A percentile compares a stretch with the other conserved stretches of the same genome.
Conservation (phyloP, 2,797 vertebrate species). For the Rhinoraja longicauda region DNA sequence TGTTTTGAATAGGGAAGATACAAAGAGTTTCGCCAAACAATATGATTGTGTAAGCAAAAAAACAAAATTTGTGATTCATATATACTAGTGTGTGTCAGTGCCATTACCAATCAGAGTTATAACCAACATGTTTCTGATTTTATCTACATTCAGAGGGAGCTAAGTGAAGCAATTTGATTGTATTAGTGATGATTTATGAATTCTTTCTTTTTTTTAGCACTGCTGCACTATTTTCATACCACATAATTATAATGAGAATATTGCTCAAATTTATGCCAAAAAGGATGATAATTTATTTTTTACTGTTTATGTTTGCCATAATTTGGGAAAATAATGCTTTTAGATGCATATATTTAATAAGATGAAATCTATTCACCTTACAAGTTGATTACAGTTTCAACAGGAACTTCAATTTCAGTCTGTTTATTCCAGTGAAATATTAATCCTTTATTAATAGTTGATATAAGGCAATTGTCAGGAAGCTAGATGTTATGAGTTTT, state of each 20-base stretch:
- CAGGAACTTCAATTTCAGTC: not conserved
- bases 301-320: not conserved
- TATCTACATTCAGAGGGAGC: not conserved
- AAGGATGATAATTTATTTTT: not conserved
- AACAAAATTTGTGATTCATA: not conserved
- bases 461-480: not conserved
- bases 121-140: not conserved
- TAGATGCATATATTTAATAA: not conserved
- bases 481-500: not conserved
- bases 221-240: not conserved
- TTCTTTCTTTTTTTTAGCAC: not conserved
- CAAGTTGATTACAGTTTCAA: not conserved
- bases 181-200: not conserved
- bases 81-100: too few species aligned
- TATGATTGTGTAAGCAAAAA: not conserved
- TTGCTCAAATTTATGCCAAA: not conserved
- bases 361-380: not conserved
- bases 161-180: not conserved
- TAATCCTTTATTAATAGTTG: not conserved
- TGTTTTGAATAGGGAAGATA: not conserved
- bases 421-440: not conserved
- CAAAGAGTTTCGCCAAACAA: not conserved
- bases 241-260: not conserved
- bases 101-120: not conserved
- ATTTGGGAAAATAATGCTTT: not conserved